Evolutionary conservation across 2,888 invertebrate genomes (phyloP).

Genomic region (Cheilosia pagana): DNA sequence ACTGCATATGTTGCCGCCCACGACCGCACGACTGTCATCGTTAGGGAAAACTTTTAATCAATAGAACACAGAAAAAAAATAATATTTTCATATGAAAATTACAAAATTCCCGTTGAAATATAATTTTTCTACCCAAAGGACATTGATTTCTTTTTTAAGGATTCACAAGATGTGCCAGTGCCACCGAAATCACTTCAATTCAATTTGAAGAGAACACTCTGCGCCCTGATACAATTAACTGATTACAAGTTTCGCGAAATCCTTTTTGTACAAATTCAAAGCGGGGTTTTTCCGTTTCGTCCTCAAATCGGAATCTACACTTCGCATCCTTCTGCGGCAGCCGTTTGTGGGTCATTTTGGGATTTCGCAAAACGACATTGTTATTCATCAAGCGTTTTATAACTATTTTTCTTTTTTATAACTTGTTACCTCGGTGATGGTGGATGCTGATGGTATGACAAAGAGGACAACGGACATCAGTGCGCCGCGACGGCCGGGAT

Average conservation of each 20-base stretch:
- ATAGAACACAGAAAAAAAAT: constrained; percentile 47
- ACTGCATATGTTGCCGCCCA: constrained; percentile 57
- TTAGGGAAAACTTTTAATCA: constrained; percentile 68
- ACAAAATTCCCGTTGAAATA: constrained; percentile 22
- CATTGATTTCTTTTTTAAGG: constrained; percentile 40
- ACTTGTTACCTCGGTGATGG: constrained; percentile 41
- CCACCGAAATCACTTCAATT: constrained; percentile 62
- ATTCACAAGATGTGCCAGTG: constrained; percentile 50
- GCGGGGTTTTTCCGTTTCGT: constrained; percentile 24
- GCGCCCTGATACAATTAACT: constrained; percentile 73
- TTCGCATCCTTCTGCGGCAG: constrained; percentile 18
- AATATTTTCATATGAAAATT: constrained; percentile 58
- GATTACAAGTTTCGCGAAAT: constrained; percentile 72
- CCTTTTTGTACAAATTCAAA: constrained; percentile 69
- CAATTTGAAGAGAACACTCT: constrained; percentile 62
- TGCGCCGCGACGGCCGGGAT: too few relatives aligned
- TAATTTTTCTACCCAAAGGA: constrained; percentile 21
- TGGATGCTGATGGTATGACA: not conserved
- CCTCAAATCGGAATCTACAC: constrained; percentile 40
- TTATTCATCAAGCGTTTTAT: constrained; percentile 74
- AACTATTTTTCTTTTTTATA: constrained; percentile 71
- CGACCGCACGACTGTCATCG: constrained; percentile 50
- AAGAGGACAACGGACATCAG: constrained; percentile 12
- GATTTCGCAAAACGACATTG: constrained; percentile 62
- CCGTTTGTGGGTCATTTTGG: constrained; percentile 70